phyloP scores from a whole-genome alignment of 1,140 invertebrate genomes.

The Limonius californicus region DNA sequence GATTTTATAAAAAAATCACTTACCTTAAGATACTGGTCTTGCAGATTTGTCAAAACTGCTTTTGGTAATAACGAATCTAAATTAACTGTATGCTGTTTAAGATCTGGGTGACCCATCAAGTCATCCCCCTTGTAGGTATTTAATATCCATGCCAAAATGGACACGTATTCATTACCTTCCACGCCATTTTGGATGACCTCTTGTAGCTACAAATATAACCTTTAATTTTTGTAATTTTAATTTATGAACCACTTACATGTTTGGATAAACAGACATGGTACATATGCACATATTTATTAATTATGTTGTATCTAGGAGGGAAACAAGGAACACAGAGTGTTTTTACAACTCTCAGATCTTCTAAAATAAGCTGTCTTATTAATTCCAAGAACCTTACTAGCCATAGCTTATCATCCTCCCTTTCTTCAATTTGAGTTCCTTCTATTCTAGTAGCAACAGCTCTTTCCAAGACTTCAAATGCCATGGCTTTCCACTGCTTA shows the following conservation, averaged over 20 bases:
- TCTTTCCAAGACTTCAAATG: slow-evolving; percentile 77
- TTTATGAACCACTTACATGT: slow-evolving; percentile 61
- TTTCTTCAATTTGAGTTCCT: slow-evolving; percentile 88
- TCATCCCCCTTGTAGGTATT: slow-evolving; percentile 82
- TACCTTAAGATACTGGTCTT: slow-evolving; percentile 75
- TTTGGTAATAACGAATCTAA: slow-evolving; percentile 72
- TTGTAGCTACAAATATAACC: slow-evolving; percentile 60
- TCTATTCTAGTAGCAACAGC: slow-evolving; percentile 81
- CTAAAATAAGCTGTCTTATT: slow-evolving; percentile 82
- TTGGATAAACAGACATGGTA: slow-evolving; percentile 86
- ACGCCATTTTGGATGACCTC: slow-evolving; percentile 83
- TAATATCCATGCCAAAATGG: slow-evolving; percentile 86
- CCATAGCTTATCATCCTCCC: slow-evolving; percentile 93
- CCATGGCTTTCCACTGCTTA: slow-evolving; percentile 87
- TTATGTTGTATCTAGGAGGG: slow-evolving; percentile 92
- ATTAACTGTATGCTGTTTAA: slow-evolving; percentile 72
- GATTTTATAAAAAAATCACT: not conserved
- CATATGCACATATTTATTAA: slow-evolving; percentile 87
- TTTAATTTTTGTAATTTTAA: not conserved
- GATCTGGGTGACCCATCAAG: slow-evolving; percentile 81
- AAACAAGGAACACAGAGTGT: slow-evolving; percentile 92
- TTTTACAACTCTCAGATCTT: slow-evolving; percentile 90
- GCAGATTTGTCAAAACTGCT: slow-evolving; percentile 70
- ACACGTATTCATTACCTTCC: slow-evolving; percentile 96
- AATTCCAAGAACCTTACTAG: slow-evolving; percentile 71